Base-by-base conservation (phyloP, 2,888 invertebrate species). In the Dasypogon diadema region DNA sequence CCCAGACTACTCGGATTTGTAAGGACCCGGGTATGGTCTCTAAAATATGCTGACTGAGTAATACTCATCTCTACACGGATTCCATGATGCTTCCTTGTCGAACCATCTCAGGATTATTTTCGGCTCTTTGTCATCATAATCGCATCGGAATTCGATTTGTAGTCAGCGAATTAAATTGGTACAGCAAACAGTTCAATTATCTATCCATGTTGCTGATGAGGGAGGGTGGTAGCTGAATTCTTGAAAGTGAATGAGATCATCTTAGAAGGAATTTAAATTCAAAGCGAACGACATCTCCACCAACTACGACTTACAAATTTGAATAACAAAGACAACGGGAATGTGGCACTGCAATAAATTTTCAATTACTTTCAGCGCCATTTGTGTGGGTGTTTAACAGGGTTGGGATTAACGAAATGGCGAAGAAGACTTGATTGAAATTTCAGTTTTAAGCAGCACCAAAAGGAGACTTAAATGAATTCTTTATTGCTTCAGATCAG, bases 71-170 rank as follows among this genome's bases (percentile, higher is more conserved):
- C 65, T 14, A 26, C 10, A 24, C 22, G 14, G 65, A 48, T n/a
- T 46, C 24, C 65, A 6, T 54, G 24, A 16, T 12, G 16, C 22
- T 68, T 22, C 24, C 12, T 42, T 12, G 22, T 16, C 48, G 65
- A 48, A 46, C 48, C 48, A 34, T 68, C 65, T 6, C 48, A 68
- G 24, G 48, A 68, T 68, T 68, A 68, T 48, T 68, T 68, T 68
- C 65, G 65, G 65, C 65, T 68, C 65, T 68, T 68, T 68, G 65
- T 68, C 65, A 68, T 68, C 65, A 68, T 68, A 68, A 68, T 68
- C 65, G 65, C 26, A 48, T 48, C 65, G 65, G 65, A 68, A 68
- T 68, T 68, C 65, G 65, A 68, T 68, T 68, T 68, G 65, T 68
- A 68, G 65, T 68, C 65, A 68, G 65, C 65, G 65, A 68, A 68